Evolutionary conservation across 2,888 invertebrate genomes (phyloP).

Genomic region (Agapostemon virescens): DNA sequence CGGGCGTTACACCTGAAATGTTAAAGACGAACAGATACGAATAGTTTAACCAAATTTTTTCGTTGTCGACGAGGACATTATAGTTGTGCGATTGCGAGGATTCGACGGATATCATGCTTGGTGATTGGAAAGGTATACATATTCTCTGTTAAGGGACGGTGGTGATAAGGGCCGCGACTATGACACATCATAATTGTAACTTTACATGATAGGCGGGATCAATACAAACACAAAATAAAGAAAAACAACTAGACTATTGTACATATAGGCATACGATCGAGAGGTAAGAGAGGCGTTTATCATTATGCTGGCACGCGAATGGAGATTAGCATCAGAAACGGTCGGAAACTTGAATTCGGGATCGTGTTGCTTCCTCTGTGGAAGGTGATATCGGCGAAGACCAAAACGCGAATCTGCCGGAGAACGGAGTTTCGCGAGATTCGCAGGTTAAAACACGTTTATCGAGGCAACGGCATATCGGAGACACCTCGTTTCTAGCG

Average conservation of each 20-base stretch:
- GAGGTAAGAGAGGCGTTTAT: constrained; percentile 45
- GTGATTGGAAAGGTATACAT: constrained; percentile 41
- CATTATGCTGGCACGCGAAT: constrained; percentile 46
- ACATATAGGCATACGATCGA: constrained; percentile 70
- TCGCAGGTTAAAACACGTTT: neutral
- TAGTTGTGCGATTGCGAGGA: neutral
- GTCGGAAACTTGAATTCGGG: constrained; percentile 17
- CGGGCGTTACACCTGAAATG: neutral
- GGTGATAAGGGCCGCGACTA: constrained; percentile 70
- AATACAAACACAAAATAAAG: constrained; percentile 63
- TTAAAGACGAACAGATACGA: neutral
- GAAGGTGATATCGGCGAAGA: constrained; percentile 12
- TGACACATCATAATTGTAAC: constrained; percentile 78
- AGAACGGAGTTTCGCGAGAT: constrained; percentile 14
- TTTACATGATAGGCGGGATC: constrained; percentile 78
- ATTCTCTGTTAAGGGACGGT: constrained; percentile 56
- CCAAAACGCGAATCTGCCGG: constrained; percentile 2
- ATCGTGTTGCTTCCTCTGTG: constrained; percentile 2
- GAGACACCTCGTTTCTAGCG: constrained; percentile 21
- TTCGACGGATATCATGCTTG: constrained; percentile 49
- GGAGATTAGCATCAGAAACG: constrained; percentile 9
- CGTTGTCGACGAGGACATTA: neutral
- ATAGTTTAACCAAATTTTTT: neutral
- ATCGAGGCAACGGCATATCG: constrained; percentile 46
- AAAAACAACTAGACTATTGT: constrained; percentile 70